Base-by-base conservation (phyloP, 2,888 invertebrate genomes). In the Mechanitis mazaeus region DNA sequence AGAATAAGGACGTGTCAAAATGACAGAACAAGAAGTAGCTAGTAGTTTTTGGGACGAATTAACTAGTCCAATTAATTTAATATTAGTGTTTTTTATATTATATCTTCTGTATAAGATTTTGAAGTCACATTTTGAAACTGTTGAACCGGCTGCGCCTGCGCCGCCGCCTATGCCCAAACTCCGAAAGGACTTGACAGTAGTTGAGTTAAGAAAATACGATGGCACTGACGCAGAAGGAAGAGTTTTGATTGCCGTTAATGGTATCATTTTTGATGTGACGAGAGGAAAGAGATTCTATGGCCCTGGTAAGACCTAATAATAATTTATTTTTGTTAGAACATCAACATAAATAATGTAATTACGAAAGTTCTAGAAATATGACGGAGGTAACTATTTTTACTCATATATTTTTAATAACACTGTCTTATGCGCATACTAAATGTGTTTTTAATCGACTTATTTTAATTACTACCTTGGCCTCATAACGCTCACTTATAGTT, bases 181-280 rank as follows among this genome's bases (percentile, higher is more conserved):
- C 77, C 94, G 95, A 73, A 93, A 94, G 76, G 98, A 99, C 85
- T 95, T 98, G 83, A 97, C 97, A 38, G 91, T 96, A 53, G 93
- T 95, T 72, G 97, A 99, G 86, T 88, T 99, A 71, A 94, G 93
- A 74, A 92, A 94, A 74, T 98, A 93, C 81, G 93, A 95, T 76
- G 98, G 98, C 33, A 95, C 91, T 63, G 95, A 94, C 75, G 90
- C 93, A 53, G 97, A 98, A 79, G 97, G 97, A 47, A 92, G 98
- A 76, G 94, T 98, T 69, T 91, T 98, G 70, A 93, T 99, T 46
- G 98, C 97, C 53, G 96, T 98, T 55, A 97, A 98, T 83, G 96
- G 97, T 60, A 96, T 94, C 80, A 95, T 98, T 50, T 99, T 97
- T 87, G 98, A 99, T 91, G 97, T 96, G 68, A 98, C 98, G 33